Percentiles rank a stretch among this genome's conserved stretches.
These are phyloP conservation scores for Danio albolineatus DNA, from an alignment of 2,797 vertebrate species.

Conservation along the genomic window DNA sequence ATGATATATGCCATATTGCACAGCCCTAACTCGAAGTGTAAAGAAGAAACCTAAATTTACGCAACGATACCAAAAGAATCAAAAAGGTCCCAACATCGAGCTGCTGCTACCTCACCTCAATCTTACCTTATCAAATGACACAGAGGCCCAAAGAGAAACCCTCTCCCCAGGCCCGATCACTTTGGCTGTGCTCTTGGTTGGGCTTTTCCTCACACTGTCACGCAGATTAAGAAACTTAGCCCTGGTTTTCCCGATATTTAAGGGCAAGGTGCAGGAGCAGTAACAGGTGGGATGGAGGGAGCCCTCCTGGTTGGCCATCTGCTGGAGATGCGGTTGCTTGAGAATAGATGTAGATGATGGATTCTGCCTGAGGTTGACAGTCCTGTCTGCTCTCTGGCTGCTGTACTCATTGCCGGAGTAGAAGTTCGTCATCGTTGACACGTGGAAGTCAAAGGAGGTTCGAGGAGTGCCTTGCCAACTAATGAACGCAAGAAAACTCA, in stretches of 20 bases:
- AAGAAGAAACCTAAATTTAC: background rate
- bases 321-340: slow-evolving; percentile 52
- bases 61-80: background rate
- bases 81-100: background rate
- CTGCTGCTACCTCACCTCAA: background rate
- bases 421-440: slow-evolving; percentile 70
- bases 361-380: slow-evolving; percentile 57
- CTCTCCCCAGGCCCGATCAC: slow-evolving; percentile 69
- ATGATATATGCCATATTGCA: too few species aligned
- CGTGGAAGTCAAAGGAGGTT: slow-evolving; percentile 1
- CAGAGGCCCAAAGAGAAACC: slow-evolving; percentile 72
- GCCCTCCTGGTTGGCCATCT: slow-evolving; percentile 43
- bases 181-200: slow-evolving; percentile 87
- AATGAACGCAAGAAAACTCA: slow-evolving; percentile 57
- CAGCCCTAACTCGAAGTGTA: background rate
- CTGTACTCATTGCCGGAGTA: slow-evolving; percentile 63
- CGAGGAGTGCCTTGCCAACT: background rate
- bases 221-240: slow-evolving; percentile 84
- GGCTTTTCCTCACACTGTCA: slow-evolving; percentile 90
- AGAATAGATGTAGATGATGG: slow-evolving; percentile 67
- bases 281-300: slow-evolving; percentile 60
- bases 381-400: slow-evolving; percentile 56
- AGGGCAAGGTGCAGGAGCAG: slow-evolving; percentile 77
- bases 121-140: slow-evolving; percentile 66
- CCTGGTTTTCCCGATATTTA: slow-evolving; percentile 75